Conservation (phyloP, 2,113 vertebrate genomes). For the Urocitellus parryii region DNA sequence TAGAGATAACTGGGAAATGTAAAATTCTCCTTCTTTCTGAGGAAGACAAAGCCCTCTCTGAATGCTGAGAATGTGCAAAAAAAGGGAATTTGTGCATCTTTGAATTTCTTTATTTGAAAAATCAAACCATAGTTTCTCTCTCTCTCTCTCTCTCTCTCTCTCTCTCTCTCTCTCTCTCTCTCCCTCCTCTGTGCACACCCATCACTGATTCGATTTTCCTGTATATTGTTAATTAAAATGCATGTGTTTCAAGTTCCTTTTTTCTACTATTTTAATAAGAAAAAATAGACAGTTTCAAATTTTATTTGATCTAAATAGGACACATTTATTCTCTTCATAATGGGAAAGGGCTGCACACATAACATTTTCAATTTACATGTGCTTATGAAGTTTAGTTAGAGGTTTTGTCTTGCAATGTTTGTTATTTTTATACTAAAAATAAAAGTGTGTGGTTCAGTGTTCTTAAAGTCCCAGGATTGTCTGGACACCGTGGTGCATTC, state of each 20-base stretch:
- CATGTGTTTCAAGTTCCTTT: constrained; percentile 42
- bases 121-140: constrained; percentile 17
- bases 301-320: constrained; percentile 44
- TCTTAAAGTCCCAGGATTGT: not conserved
- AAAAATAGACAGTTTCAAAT: constrained; percentile 46
- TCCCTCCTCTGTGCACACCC: no score
- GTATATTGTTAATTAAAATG: constrained; percentile 54
- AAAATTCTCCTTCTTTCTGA: not conserved
- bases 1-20: not conserved
- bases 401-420: not conserved
- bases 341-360: constrained; percentile 1
- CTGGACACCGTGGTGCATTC: no score
- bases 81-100: constrained; percentile 59
- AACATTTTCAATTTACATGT: not conserved
- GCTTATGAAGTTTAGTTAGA: not conserved
- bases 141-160: no score
- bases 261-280: not conserved
- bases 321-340: not conserved
- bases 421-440: not conserved
- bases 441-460: not conserved
- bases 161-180: no score
- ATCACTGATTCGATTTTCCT: not conserved
- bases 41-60: accelerated
- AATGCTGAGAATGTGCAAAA: constrained; percentile 43
- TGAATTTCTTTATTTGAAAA: constrained; percentile 61